Conservation (phyloP, 2,888 invertebrate genomes). For the Leptinotarsa peninsularis region DNA sequence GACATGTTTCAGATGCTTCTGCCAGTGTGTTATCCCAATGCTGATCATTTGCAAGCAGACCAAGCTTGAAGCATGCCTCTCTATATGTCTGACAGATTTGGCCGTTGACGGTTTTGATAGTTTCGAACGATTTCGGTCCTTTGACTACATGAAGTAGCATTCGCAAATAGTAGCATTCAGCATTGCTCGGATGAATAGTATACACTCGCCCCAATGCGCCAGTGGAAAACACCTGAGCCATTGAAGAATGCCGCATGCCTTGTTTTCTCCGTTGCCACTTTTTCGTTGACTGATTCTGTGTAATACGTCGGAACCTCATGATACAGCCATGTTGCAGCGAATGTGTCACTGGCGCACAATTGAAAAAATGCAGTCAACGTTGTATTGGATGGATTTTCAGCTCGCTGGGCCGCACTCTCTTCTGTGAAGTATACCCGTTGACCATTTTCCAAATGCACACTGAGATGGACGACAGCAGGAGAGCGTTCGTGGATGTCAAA, state of each 20-base stretch:
- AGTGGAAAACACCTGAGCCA: neutral
- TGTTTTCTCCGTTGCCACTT: neutral
- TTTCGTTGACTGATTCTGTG: slow-evolving; percentile 40
- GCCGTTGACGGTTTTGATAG: slow-evolving; percentile 60
- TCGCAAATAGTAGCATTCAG: slow-evolving; percentile 56
- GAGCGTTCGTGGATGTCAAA: slow-evolving; percentile 54
- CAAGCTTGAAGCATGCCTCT: slow-evolving; percentile 51
- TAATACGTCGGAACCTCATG: slow-evolving; percentile 42
- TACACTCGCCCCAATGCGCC: slow-evolving; percentile 54
- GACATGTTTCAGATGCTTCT: slow-evolving; percentile 40
- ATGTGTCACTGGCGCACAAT: slow-evolving; percentile 36
- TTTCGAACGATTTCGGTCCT: slow-evolving; percentile 56
- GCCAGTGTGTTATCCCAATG: slow-evolving; percentile 48
- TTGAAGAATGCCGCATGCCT: neutral
- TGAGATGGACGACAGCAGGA: slow-evolving; percentile 50
- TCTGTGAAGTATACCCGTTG: slow-evolving; percentile 43
- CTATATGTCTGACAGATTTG: slow-evolving; percentile 55
- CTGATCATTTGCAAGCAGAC: slow-evolving; percentile 52
- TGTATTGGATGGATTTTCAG: slow-evolving; percentile 50
- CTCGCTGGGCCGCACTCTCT: slow-evolving; percentile 34
- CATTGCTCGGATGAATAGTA: slow-evolving; percentile 54
- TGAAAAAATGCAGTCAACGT: slow-evolving; percentile 52
- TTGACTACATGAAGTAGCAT: slow-evolving; percentile 54
- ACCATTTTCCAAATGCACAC: slow-evolving; percentile 42
- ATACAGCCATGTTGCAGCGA: slow-evolving; percentile 46